Percentiles rank a stretch among this genome's conserved stretches.
These are phyloP conservation scores for Mimumesa dahlbomi DNA, from an alignment of 2,888 invertebrate genomes.

Conservation along the genomic window DNA sequence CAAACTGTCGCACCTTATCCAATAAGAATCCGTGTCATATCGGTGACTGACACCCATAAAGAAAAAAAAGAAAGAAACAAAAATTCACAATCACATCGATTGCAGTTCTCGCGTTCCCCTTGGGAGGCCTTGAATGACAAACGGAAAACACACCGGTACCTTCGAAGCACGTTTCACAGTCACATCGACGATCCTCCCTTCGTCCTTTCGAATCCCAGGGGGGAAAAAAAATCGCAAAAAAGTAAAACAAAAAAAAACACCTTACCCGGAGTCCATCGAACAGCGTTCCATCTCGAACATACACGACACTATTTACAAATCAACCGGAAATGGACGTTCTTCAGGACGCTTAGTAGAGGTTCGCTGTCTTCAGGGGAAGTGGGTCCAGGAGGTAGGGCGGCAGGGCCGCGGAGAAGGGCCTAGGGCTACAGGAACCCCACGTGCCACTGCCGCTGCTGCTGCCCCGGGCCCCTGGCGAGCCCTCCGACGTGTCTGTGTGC, in stretches of 20 bases:
- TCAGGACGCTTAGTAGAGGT: slow-evolving; percentile 73
- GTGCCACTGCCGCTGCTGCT: slow-evolving; percentile 76
- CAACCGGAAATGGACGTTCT: slow-evolving; percentile 27
- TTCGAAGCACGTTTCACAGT: too few species aligned
- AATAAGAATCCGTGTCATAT: too few species aligned
- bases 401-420: slow-evolving; percentile 84
- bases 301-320: slow-evolving; percentile 41
- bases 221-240: not conserved
- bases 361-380: slow-evolving; percentile 78
- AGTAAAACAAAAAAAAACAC: not conserved
- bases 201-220: slow-evolving; percentile 14
- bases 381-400: slow-evolving; percentile 81
- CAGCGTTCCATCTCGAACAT: slow-evolving; percentile 23
- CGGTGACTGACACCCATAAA: too few species aligned
- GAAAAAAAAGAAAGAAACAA: too few species aligned
- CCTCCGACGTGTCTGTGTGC: slow-evolving; percentile 78
- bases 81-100: too few species aligned
- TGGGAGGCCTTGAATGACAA: too few species aligned
- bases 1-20: too few species aligned
- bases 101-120: too few species aligned
- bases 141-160: too few species aligned
- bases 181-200: too few species aligned
- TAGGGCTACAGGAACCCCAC: slow-evolving; percentile 84
- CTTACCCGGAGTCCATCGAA: slow-evolving; percentile 8
- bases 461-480: slow-evolving; percentile 73